A percentile compares a stretch with the other conserved stretches of the same genome.
phyloP scores from a whole-genome alignment of 2,888 invertebrate genomes.

The Stenolophus ochropezus region DNA sequence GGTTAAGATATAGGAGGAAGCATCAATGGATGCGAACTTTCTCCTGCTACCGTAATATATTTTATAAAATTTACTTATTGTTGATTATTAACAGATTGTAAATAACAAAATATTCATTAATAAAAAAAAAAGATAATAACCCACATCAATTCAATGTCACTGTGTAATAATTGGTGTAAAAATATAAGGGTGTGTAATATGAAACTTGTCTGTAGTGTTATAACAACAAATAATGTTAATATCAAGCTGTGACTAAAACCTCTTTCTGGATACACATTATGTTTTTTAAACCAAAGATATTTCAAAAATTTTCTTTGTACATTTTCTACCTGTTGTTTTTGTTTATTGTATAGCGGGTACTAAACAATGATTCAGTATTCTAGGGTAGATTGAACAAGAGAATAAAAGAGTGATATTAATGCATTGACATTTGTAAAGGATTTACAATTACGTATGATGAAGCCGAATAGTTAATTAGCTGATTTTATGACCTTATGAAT shows the following conservation, averaged over 20 bases:
- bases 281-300: neutral
- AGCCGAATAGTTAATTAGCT: neutral
- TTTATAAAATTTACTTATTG: too few species aligned
- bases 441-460: slow-evolving; percentile 2
- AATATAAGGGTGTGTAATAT: too few species aligned
- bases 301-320: neutral
- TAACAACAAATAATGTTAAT: too few species aligned
- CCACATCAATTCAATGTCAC: too few species aligned
- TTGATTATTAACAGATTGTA: too few species aligned
- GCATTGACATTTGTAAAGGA: neutral
- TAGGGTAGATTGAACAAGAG: neutral
- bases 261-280: neutral
- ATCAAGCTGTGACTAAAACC: neutral
- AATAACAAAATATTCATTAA: too few species aligned
- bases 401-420: neutral
- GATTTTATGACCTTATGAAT: neutral
- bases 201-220: too few species aligned
- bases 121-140: too few species aligned
- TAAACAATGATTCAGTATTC: neutral
- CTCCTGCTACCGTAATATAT: too few species aligned
- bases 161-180: too few species aligned
- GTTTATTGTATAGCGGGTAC: neutral
- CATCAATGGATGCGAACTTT: too few species aligned
- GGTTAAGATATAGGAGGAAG: too few species aligned
- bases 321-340: neutral